Evolutionary conservation across 2,113 vertebrate species (phyloP).

Genomic region (Ovibos moschatus): DNA sequence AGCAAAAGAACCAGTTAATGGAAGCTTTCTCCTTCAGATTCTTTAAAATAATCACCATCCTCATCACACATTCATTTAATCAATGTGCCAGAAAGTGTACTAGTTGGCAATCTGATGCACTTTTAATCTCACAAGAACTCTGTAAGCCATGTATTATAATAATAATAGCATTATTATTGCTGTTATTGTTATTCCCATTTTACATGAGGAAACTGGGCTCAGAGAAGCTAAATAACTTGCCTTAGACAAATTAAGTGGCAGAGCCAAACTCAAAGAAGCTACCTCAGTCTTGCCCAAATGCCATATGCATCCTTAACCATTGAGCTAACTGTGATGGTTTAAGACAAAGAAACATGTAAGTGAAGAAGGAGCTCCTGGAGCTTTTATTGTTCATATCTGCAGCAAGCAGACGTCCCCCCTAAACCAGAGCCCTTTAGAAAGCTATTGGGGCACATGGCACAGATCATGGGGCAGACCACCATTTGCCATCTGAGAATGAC

Average conservation of each 20-base stretch:
- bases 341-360: not conserved
- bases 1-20: not conserved
- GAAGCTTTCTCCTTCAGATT: not conserved
- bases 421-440: not conserved
- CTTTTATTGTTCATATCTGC: not conserved
- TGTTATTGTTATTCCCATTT: not conserved
- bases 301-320: not conserved
- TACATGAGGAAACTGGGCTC: not conserved
- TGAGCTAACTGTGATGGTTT: not conserved
- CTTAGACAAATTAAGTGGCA: not conserved
- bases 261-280: not conserved
- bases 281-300: not conserved
- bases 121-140: not conserved
- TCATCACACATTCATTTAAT: not conserved
- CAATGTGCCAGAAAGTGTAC: not conserved
- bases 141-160: not conserved
- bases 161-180: not conserved
- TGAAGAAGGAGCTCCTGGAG: not conserved
- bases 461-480: accelerated
- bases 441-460: too few species aligned
- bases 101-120: not conserved
- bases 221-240: not conserved
- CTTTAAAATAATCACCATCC: not conserved
- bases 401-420: not conserved
- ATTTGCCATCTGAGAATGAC: not conserved